Conservation (phyloP, 2,797 vertebrate species). For the Phataginus tetradactyla region DNA sequence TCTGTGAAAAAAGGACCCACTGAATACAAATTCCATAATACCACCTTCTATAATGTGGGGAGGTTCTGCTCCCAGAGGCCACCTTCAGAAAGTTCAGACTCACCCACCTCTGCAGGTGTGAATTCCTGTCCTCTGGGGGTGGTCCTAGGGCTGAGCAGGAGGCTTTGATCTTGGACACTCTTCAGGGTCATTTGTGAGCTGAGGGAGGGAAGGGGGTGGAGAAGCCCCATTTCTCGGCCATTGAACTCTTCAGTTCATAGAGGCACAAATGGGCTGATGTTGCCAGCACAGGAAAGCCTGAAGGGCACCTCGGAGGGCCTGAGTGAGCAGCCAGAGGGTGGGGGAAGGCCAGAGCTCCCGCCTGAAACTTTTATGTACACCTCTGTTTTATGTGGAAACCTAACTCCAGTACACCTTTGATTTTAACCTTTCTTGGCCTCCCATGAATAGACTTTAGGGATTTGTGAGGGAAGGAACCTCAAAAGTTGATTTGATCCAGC, state of each 20-base stretch:
- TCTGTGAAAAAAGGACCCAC: slow-evolving; percentile 16
- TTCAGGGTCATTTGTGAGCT: slow-evolving; percentile 84
- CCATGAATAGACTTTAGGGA: background rate
- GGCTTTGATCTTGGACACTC: slow-evolving; percentile 87
- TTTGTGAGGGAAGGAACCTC: background rate
- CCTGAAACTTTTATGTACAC: background rate
- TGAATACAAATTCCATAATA: slow-evolving; percentile 69
- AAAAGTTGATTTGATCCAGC: background rate
- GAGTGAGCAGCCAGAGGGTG: no score
- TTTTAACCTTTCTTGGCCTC: background rate
- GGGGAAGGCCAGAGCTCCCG: no score
- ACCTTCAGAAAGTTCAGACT: slow-evolving; percentile 51
- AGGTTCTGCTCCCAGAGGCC: slow-evolving; percentile 65
- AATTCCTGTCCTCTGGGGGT: slow-evolving; percentile 84
- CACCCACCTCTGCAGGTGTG: slow-evolving; percentile 81
- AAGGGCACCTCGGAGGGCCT: no score
- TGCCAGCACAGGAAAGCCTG: no score
- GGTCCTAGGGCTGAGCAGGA: slow-evolving; percentile 60
- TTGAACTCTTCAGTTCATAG: slow-evolving; percentile 65
- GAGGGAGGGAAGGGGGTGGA: slow-evolving; percentile 78
- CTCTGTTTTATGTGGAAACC: background rate
- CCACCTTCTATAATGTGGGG: slow-evolving; percentile 77
- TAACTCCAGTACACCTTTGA: background rate
- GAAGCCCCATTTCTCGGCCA: slow-evolving; percentile 85
- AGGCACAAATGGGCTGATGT: slow-evolving; percentile 65